Evolutionary conservation across 2,888 invertebrate species (phyloP).

Genomic region (Esperia sulphurella): DNA sequence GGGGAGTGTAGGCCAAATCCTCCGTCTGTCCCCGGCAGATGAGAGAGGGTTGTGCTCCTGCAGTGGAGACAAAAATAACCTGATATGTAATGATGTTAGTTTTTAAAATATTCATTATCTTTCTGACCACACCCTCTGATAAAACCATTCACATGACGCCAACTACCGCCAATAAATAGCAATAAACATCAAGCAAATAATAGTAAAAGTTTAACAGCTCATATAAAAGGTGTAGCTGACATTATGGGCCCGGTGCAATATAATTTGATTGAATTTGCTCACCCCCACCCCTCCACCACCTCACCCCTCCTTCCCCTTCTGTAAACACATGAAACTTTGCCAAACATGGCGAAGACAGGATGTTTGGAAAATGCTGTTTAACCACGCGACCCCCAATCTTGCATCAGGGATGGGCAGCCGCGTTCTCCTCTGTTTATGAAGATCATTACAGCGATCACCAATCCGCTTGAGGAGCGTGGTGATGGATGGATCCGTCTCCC

Average conservation of each 20-base stretch:
- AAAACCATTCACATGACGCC: background rate
- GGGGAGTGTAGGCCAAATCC: no score
- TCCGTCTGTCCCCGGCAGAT: no score
- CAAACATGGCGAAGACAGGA: background rate
- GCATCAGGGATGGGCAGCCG: background rate
- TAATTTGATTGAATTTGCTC: slow-evolving; percentile 4
- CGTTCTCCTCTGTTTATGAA: background rate
- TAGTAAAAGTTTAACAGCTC: slow-evolving; percentile 1
- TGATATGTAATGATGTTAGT: no score
- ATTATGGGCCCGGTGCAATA: background rate
- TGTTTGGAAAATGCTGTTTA: background rate
- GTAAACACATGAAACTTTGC: background rate
- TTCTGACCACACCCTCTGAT: background rate
- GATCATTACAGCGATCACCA: no score
- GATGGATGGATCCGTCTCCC: no score
- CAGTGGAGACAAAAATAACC: no score
- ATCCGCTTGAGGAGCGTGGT: no score
- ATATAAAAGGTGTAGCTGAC: background rate
- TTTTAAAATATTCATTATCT: background rate
- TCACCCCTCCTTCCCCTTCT: background rate
- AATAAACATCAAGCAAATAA: slow-evolving; percentile 1
- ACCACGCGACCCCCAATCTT: no score
- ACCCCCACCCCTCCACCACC: background rate
- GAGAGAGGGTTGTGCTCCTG: no score
- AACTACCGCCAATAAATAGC: background rate